A percentile compares a stretch with the other conserved stretches of the same genome.
Conservation (phyloP, 2,797 vertebrate species). For the Percopsis omiscomaycus region DNA sequence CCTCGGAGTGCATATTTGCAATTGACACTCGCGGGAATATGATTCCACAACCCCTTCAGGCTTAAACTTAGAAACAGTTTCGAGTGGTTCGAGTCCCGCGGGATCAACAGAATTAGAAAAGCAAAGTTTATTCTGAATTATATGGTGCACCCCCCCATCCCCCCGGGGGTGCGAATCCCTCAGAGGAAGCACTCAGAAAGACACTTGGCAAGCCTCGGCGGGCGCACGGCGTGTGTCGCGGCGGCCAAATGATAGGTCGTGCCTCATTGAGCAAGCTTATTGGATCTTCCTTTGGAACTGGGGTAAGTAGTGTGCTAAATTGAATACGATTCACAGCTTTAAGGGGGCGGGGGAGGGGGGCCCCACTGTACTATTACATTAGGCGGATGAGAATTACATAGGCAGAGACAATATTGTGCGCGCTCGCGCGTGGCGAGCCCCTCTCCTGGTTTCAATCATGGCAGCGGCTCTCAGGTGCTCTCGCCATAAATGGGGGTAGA, state of each 20-base stretch:
- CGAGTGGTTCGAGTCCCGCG: slow-evolving; percentile 2
- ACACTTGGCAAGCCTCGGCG: slow-evolving; percentile 26
- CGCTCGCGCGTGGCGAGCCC: slow-evolving; percentile 47
- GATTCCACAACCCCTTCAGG: slow-evolving; percentile 13
- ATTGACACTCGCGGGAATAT: too few species aligned
- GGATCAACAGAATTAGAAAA: slow-evolving; percentile 12
- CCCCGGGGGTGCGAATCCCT: slow-evolving; percentile 21
- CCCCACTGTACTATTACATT: slow-evolving; percentile 55
- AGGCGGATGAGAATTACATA: slow-evolving; percentile 63
- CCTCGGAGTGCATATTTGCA: too few species aligned
- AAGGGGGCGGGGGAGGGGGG: slow-evolving; percentile 23
- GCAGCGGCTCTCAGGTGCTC: slow-evolving; percentile 52
- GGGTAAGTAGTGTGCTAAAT: slow-evolving; percentile 75
- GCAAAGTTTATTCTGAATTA: slow-evolving; percentile 27
- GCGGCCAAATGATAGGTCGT: slow-evolving; percentile 64
- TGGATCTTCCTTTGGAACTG: slow-evolving; percentile 73
- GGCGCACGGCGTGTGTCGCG: slow-evolving; percentile 61
- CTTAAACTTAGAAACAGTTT: slow-evolving; percentile 2
- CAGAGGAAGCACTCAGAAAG: slow-evolving; percentile 1
- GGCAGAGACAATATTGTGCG: slow-evolving; percentile 64
- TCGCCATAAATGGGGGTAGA: slow-evolving; percentile 65
- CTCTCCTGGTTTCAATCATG: slow-evolving; percentile 61
- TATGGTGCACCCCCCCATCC: slow-evolving; percentile 1
- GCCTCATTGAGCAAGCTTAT: slow-evolving; percentile 78
- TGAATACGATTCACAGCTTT: slow-evolving; percentile 69